Evolutionary conservation across 1,140 invertebrate genomes (phyloP), one percentile per base, ranked within the genome.

Genomic region (Adoxophyes honmai): DNA sequence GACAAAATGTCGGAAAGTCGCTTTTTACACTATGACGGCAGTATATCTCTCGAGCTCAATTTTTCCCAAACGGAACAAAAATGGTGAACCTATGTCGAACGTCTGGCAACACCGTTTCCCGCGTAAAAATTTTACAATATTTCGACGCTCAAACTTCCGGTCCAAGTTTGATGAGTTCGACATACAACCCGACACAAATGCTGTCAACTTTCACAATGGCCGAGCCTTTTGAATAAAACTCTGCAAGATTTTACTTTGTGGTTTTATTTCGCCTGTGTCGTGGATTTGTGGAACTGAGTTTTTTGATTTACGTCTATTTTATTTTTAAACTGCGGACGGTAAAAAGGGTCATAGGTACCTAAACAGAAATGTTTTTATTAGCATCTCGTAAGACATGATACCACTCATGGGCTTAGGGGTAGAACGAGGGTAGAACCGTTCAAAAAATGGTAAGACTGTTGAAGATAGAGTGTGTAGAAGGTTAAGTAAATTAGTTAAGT

Each of bases 151-250:
- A 36, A 44, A 55, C 38, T 52, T 52, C 33, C 37, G 21, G 59
- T 52, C 57, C 52, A 76, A 76, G 60, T 76, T 76, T 73, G 70
- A 76, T 76, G 70, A 76, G 70, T 76, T 73, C 73, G 73, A 76
- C 73, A 76, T 62, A 65, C 63, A 66, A 59, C 58, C 38, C 38
- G 60, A 52, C 60, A 56, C 66, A 71, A 76, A 60, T 28, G 21
- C 66, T 39, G 66, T 55, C 60, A 64, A 66, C 61, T 69, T 70
- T 52, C 69, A 70, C 70, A 75, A 68, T 71, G 57, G 58, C 56
- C 60, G 65, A 66, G 66, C 57, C 60, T 60, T 69, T 60, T 61
- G 60, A 71, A 68, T 55, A 64, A 70, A 64, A 68, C 65, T 73
- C 64, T 61, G 55, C 58, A 52, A 57, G 53, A 61, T 58, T 67